Evolutionary conservation across 2,888 invertebrate genomes (phyloP), one percentile per base, ranked within the genome.

Genomic region (Rugalucina vietnamica): DNA sequence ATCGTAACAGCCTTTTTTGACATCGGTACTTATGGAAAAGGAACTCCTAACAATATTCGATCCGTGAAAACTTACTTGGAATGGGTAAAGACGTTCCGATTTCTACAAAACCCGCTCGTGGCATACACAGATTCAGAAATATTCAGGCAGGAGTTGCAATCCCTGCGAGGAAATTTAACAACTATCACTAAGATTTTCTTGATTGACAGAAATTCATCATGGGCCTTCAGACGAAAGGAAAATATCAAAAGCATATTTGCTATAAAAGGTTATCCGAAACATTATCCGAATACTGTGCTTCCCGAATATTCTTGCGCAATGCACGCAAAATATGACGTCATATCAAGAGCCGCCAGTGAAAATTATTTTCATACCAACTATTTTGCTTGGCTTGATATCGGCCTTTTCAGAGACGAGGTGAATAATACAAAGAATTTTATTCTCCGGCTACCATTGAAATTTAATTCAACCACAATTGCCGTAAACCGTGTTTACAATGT

Each of bases 311-410:
- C 90, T 5, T 88, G 88, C 70, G 85, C 84, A 18, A 88, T 88
- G 39, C 88, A 89, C 73, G 83, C 91, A 21, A 91, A 91, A 69
- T 90, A 87, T 86, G 89, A 85, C 24, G 75, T 84, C 21, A 77
- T 88, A 10, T 74, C 82, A 12, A 70, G 85, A 36, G 82, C 91
- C 0, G 78, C 88, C 2, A 37, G 57, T 1, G 81, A 76, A 32
- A 79, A 88, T 21, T 76, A 80, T 73, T 90, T 90, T 72, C 27
- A 79, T 8, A 84, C 83, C 2, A 78, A 84, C 12, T 89, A 85
- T 77, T 86, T 88, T 60, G 84, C 89, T 27, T 91, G 91, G 91
- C 18, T 90, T 3, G 91, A 91, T 78, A 76, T 90, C n/a, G 91
- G 91, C 18, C 88, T 87, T 81, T 90, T 89, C 73, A 81, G 90